phyloP scores from a whole-genome alignment of 2,113 vertebrate species.

The Callaeas wilsoni region DNA sequence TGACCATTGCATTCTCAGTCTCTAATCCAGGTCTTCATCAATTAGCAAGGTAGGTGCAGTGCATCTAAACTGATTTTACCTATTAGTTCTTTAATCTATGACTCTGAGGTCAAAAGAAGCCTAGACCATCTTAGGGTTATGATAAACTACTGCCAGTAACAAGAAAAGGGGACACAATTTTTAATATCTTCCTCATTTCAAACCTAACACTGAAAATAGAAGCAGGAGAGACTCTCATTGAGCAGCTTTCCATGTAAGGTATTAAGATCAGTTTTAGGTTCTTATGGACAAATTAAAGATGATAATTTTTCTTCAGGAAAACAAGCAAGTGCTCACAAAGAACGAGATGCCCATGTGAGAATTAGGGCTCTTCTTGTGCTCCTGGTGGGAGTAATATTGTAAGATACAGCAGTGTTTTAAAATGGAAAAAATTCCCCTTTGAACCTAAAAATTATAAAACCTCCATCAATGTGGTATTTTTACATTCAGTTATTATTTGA shows the following conservation, averaged over 20 bases:
- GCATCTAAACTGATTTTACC: neutral
- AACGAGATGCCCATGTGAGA: neutral
- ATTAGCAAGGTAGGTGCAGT: neutral
- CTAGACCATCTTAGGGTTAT: neutral
- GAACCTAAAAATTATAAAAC: neutral
- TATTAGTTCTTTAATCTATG: neutral
- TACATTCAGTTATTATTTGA: neutral
- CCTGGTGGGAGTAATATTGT: neutral
- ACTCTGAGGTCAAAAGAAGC: neutral
- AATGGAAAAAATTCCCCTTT: neutral
- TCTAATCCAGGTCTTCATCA: neutral
- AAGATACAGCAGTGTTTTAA: neutral
- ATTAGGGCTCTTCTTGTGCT: neutral
- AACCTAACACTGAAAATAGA: neutral
- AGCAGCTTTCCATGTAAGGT: neutral
- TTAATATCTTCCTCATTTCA: neutral
- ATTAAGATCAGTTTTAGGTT: neutral
- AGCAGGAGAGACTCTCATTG: accelerated
- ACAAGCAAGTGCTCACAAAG: neutral
- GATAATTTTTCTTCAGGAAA: neutral
- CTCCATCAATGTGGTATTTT: neutral
- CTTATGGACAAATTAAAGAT: neutral
- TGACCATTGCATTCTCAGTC: neutral
- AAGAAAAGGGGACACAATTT: neutral
- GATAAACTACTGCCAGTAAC: neutral